A percentile compares a stretch with the other conserved stretches of the same genome.
These are phyloP conservation scores for Zaprionus gabonicus DNA, from an alignment of 1,140 invertebrate species.

Conservation along the genomic window DNA sequence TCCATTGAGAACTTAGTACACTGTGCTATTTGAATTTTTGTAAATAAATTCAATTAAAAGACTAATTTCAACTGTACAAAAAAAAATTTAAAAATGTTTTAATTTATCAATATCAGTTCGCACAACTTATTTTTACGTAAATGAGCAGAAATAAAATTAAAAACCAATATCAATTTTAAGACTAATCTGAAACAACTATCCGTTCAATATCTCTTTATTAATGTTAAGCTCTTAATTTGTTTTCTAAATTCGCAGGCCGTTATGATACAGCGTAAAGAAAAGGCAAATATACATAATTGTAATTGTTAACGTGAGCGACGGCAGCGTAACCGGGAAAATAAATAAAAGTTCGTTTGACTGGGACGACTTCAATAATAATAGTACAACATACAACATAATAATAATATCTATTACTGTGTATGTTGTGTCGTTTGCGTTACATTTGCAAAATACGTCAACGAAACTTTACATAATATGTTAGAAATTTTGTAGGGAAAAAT, in stretches of 20 bases:
- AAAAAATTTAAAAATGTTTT: neutral
- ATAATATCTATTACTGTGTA: constrained; percentile 29
- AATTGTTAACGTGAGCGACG: constrained; percentile 13
- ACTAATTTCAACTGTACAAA: neutral
- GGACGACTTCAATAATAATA: constrained; percentile 35
- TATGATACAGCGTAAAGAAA: constrained; percentile 4
- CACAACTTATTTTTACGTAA: neutral
- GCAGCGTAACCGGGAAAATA: constrained; percentile 19
- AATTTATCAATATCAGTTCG: neutral
- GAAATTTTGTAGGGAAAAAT: constrained; percentile 64
- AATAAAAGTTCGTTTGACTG: constrained; percentile 45
- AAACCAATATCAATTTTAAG: neutral
- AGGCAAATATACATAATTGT: constrained; percentile 15
- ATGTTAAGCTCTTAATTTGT: constrained; percentile 5
- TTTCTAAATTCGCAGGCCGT: constrained; percentile 39
- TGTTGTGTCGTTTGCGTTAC: constrained; percentile 41
- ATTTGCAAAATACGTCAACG: constrained; percentile 55
- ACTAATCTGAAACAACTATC: neutral
- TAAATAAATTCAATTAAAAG: constrained; percentile 5
- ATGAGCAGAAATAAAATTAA: neutral
- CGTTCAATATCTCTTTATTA: neutral
- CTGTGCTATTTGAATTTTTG: neutral
- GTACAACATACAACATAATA: constrained; percentile 1
- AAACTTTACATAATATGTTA: constrained; percentile 50
- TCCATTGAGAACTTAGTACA: constrained; percentile 7